Evolutionary conservation across 2,888 invertebrate species (phyloP), one percentile per base, ranked within the genome.

Genomic region (Drosophila mayaguana): DNA sequence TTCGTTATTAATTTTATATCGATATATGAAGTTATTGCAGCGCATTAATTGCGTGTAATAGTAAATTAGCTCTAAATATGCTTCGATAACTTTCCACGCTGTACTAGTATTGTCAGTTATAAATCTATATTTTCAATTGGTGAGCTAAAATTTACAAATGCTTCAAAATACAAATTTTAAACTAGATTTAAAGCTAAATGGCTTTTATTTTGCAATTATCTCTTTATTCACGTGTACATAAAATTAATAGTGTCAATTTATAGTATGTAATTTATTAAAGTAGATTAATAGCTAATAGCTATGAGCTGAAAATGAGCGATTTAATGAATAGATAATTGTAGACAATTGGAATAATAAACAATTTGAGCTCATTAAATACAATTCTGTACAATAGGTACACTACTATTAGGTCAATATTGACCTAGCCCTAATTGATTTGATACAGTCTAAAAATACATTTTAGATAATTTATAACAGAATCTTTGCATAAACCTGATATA

Each of bases 401-500:
- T n/a, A n/a, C n/a, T n/a, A n/a, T n/a, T n/a, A n/a, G n/a, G n/a
- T n/a, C 16, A 14, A 16, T 7, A 22, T 22, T 25, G 2, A 25
- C 8, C 2, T n/a, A 16, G 22, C n/a, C 43, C 34, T 45, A 36
- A 34, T 2, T 43, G 11, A 55, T 43, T 34, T 25, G 45, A 28
- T 18, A 1, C 2, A 8, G 12, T 34, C 55, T 7, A 22, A 45
- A 57, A 22, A 32, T 34, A 45, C 12, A 18, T 42, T 9, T 28
- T 22, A 7, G 45, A 32, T 34, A 8, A 34, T 46, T 28, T 45
- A 25, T 28, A 38, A 16, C 18, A 65, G 20, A 28, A 18, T n/a
- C 16, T 18, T 48, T 54, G 42, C 34, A 18, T 70, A 66, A 57
- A 36, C 57, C 66, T 34, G 43, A 62, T 50, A 9, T 46, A 16